Evolutionary conservation across 1,140 invertebrate genomes (phyloP), one percentile per base, ranked within the genome.

Genomic region (Pinna nobilis): DNA sequence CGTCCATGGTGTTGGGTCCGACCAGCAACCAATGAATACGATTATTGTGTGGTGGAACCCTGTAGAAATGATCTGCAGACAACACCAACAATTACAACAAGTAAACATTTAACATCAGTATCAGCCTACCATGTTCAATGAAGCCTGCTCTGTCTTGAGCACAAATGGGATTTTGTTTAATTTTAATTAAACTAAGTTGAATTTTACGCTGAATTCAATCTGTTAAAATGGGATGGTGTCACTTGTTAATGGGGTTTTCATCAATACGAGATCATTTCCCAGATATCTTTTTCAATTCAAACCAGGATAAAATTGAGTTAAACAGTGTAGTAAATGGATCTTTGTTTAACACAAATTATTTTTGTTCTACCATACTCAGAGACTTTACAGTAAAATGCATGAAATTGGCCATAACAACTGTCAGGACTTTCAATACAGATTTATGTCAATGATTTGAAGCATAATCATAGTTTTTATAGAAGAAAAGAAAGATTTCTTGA

Each of bases 1-100:
- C 49, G 60, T n/a, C 82, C 82, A 35, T 83, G 82, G 82, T 83
- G 82, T 41, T 83, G 80, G 80, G 76, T 82, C 9, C 51, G 77
- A 44, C 15, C 37, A 51, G 53, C 28, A 7, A 30, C 32, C 3
- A 50, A 47, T 15, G 53, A 76, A 20, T 83, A 72, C 75, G 80
- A 70, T 13, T 83, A 78, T 55, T 83, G 82, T 75, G 55, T 59
- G 23, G 33, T 83, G 4, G 37, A 32, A 15, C 18, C 50, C 20
- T 83, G 80, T 69, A 51, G 44, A 18, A 30, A 65, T 23, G 25
- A 32, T 23, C 32, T n/a, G 35, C 25, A 25, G 33, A 35, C 67
- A 11, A 39, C 25, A 28, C 23, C n/a, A 23, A 61, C 39, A 35
- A 35, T 6, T 1, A 3, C 35, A 25, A 55, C 53, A 57, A 35